Evolutionary conservation across 1,140 invertebrate genomes (phyloP).

Genomic region (Nasonia vitripennis): DNA sequence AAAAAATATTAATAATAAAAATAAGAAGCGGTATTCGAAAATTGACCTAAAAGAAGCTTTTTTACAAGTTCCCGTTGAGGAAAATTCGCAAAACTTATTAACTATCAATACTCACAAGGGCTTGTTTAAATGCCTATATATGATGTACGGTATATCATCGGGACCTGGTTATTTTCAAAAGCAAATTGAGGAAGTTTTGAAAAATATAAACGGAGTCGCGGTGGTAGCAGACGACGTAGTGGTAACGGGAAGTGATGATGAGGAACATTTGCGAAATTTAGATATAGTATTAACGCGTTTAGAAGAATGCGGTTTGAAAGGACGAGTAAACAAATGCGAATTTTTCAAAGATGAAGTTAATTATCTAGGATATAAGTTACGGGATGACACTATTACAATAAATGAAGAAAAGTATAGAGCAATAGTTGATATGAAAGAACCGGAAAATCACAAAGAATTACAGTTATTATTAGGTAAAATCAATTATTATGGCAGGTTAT

Average conservation of each 20-base stretch:
- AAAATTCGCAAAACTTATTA: no score
- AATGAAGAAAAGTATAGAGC: conserved; percentile 43
- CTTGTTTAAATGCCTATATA: no score
- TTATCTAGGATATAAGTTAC: conserved; percentile 43
- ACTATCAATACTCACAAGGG: no score
- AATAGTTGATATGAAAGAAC: neutral
- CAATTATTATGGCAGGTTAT: conserved; percentile 48
- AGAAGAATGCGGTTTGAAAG: conserved; percentile 22
- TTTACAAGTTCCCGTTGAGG: no score
- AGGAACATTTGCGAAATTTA: conserved; percentile 11
- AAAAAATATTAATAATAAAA: no score
- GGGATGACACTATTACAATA: conserved; percentile 37
- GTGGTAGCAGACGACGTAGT: neutral
- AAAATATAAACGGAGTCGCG: neutral
- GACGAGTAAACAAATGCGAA: conserved; percentile 18
- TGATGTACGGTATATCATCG: no score
- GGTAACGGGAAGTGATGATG: neutral
- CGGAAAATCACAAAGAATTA: conserved; percentile 46
- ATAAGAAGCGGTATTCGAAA: no score
- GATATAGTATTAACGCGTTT: conserved; percentile 12
- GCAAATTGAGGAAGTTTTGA: no score
- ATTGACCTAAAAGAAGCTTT: no score
- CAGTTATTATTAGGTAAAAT: conserved; percentile 47
- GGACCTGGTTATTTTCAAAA: no score
- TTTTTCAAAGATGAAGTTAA: conserved; percentile 35